A percentile compares a stretch with the other conserved stretches of the same genome.
Conservation (phyloP, 1,140 invertebrate species). For the Brachionus manjavacas region DNA sequence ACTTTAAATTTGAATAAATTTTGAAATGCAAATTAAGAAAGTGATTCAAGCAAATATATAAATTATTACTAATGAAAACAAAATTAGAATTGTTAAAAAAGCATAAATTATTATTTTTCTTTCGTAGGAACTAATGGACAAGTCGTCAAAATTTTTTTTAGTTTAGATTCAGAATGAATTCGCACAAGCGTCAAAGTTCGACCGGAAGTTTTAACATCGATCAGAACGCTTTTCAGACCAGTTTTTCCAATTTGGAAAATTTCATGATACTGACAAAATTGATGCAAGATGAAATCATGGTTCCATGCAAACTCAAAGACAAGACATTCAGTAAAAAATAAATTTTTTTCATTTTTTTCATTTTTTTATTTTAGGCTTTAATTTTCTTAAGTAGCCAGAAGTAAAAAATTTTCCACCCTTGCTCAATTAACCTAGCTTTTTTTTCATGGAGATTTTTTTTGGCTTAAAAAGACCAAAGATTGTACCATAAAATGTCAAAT, state of each 20-base stretch:
- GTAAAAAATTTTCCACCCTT: neutral
- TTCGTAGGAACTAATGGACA: neutral
- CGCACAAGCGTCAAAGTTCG: conserved; percentile 33
- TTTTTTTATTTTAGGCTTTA: neutral
- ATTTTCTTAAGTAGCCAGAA: neutral
- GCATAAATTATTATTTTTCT: neutral
- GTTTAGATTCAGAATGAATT: neutral
- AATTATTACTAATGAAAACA: neutral
- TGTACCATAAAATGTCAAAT: too few species aligned
- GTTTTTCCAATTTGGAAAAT: conserved; percentile 42
- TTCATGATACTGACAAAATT: conserved; percentile 32
- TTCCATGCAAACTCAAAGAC: conserved; percentile 30
- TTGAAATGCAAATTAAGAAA: neutral
- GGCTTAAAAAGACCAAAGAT: too few species aligned
- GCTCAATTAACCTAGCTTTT: too few species aligned
- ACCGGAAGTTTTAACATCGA: conserved; percentile 31
- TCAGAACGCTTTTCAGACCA: neutral
- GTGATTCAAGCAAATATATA: neutral
- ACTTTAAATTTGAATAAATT: neutral
- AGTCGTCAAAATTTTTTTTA: neutral
- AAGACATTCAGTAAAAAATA: neutral
- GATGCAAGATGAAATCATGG: conserved; percentile 42
- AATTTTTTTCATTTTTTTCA: neutral
- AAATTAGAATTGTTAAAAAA: neutral
- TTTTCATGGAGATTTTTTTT: too few species aligned